phyloP scores from a whole-genome alignment of 23 tunicate genomes.

The Halocynthia roretzi region DNA sequence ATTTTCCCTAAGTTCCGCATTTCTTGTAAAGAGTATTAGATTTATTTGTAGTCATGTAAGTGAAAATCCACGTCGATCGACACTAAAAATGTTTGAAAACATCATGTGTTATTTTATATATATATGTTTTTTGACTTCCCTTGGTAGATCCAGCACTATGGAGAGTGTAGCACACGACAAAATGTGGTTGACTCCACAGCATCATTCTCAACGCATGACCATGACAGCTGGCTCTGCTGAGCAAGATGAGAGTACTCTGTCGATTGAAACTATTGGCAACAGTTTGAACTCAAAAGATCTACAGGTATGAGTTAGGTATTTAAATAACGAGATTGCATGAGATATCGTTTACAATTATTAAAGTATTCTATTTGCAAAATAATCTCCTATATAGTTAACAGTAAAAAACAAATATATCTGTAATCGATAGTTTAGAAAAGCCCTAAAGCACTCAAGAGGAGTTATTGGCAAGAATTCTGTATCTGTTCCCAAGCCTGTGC shows the following conservation, averaged over 20 bases:
- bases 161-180: conserved; percentile 22
- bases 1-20: neutral
- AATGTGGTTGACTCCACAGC: conserved; percentile 28
- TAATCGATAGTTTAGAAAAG: too few relatives aligned
- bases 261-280: conserved; percentile 19
- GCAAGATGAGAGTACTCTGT: conserved; percentile 7
- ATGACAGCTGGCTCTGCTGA: neutral
- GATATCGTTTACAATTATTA: too few relatives aligned
- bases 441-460: too few relatives aligned
- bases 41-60: neutral
- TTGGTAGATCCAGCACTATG: conserved; percentile 10
- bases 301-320: neutral
- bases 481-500: too few relatives aligned
- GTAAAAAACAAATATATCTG: too few relatives aligned
- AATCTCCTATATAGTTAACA: too few relatives aligned
- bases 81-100: neutral
- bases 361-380: too few relatives aligned
- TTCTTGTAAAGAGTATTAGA: neutral
- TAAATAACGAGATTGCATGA: neutral
- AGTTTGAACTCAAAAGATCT: conserved; percentile 14
- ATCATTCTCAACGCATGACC: conserved; percentile 5
- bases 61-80: neutral
- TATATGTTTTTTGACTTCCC: neutral
- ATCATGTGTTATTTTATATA: neutral
- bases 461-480: too few relatives aligned